Evolutionary conservation across 2,888 invertebrate genomes (phyloP).

Genomic region (Pseudeuparius sepicola): DNA sequence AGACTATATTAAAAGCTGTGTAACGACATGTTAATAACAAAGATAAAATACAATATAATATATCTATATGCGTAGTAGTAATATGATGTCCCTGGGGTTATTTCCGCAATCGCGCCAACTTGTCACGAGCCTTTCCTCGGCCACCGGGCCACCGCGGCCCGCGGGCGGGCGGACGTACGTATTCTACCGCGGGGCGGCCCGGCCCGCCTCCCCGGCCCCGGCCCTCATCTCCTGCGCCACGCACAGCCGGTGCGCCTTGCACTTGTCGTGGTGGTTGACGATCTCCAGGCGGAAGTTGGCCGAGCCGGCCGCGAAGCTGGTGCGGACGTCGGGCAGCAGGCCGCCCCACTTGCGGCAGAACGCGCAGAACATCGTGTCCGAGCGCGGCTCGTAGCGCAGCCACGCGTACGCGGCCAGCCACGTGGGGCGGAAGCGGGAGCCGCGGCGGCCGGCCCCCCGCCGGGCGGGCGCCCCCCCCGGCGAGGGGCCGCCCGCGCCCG

Average conservation of each 20-base stretch:
- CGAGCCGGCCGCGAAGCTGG: conserved; percentile 71
- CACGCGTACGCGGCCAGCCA: conserved; percentile 64
- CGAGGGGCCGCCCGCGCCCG: background rate
- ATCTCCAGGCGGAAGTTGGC: conserved; percentile 68
- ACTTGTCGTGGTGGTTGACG: conserved; percentile 69
- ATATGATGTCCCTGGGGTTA: no score
- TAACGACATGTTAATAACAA: no score
- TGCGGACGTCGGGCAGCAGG: conserved; percentile 58
- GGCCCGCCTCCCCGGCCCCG: conserved; percentile 45
- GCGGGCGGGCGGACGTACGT: no score
- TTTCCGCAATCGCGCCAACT: no score
- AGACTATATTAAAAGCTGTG: no score
- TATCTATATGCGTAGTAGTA: no score
- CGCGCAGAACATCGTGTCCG: conserved; percentile 63
- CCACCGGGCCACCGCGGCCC: no score
- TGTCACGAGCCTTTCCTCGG: no score
- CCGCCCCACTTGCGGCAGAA: conserved; percentile 65
- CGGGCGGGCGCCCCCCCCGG: conserved; percentile 10
- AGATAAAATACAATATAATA: no score
- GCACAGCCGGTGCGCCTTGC: conserved; percentile 65
- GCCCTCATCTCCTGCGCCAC: conserved; percentile 41
- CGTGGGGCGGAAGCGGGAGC: conserved; percentile 55
- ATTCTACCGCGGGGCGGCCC: conserved; percentile 59
- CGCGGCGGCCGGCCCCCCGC: conserved; percentile 38
- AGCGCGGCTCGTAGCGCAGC: conserved; percentile 58